Evolutionary conservation across 1,140 invertebrate species (phyloP).

Genomic region (Cotesia vestalis): DNA sequence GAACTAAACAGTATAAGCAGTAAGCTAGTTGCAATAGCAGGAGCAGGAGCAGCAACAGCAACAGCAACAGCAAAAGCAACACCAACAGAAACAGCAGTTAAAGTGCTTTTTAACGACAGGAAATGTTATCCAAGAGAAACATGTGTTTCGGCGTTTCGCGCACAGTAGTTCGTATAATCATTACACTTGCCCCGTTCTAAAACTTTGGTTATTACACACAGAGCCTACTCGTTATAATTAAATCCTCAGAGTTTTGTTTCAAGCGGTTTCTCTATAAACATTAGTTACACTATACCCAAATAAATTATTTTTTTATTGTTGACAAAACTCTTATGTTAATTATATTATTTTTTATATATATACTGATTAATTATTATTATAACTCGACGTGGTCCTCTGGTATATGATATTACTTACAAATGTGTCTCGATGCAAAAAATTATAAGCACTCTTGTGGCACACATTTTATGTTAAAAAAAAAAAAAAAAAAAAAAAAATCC

Average conservation of each 20-base stretch:
- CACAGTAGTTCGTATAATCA: slow-evolving; percentile 48
- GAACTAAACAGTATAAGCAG: neutral
- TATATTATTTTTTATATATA: no score
- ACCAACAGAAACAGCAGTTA: slow-evolving; percentile 49
- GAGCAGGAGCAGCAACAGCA: neutral
- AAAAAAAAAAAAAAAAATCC: no score
- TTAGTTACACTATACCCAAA: no score
- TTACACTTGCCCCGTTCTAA: slow-evolving; percentile 50
- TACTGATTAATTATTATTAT: no score
- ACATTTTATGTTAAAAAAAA: no score
- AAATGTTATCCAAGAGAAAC: slow-evolving; percentile 57
- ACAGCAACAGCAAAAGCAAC: neutral
- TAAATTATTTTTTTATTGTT: no score
- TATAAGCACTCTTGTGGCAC: no score
- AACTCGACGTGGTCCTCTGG: neutral
- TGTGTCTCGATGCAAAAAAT: slow-evolving; percentile 62
- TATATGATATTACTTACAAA: slow-evolving; percentile 65
- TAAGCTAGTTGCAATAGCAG: slow-evolving; percentile 2
- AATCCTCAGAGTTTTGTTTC: neutral
- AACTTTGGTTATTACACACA: slow-evolving; percentile 46
- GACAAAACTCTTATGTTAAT: no score
- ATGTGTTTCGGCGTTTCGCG: slow-evolving; percentile 58
- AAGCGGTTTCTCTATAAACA: slow-evolving; percentile 45
- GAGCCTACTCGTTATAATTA: slow-evolving; percentile 25
- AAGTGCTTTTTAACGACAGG: slow-evolving; percentile 62